Conservation (phyloP, 2,888 invertebrate species). For the Caenorhabditis sulstoni region DNA sequence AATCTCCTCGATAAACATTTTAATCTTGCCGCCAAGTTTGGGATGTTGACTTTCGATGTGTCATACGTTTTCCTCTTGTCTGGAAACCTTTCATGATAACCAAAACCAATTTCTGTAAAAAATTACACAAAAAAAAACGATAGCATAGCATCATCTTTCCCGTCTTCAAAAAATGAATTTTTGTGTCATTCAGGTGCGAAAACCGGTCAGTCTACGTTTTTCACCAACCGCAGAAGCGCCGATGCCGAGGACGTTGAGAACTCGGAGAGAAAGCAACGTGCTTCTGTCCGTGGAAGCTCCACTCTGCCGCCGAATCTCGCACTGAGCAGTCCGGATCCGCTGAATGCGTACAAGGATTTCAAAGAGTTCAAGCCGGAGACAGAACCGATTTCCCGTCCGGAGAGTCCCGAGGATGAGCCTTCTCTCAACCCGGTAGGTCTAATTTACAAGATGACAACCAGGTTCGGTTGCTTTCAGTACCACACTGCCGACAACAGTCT, state of each 20-base stretch:
- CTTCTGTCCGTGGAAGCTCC: conserved; percentile 33
- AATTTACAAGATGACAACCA: neutral
- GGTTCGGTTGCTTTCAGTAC: conserved; percentile 48
- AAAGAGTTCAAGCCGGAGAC: conserved; percentile 4
- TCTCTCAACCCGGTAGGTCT: conserved; percentile 18
- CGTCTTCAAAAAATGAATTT: neutral
- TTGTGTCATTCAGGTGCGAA: conserved; percentile 29
- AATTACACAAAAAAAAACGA: no score
- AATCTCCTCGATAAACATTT: conserved; percentile 46
- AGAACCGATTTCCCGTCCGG: conserved; percentile 34
- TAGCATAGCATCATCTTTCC: no score
- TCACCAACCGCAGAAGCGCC: conserved; percentile 51
- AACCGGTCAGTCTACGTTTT: conserved; percentile 56
- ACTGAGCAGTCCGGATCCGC: conserved; percentile 32
- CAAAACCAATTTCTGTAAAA: no score
- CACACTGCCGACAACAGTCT: conserved; percentile 56
- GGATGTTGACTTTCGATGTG: conserved; percentile 35
- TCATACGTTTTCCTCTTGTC: conserved; percentile 6
- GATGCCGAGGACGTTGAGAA: conserved; percentile 37
- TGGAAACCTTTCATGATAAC: neutral
- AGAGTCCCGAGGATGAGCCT: conserved; percentile 33
- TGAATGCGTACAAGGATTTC: conserved; percentile 16
- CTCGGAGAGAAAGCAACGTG: conserved; percentile 11
- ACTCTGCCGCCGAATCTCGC: conserved; percentile 52
- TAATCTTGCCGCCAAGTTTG: conserved; percentile 48